Evolutionary conservation across 64 coral and sea anemone genomes (phyloP).

Genomic region (Pocillopora damicornis): DNA sequence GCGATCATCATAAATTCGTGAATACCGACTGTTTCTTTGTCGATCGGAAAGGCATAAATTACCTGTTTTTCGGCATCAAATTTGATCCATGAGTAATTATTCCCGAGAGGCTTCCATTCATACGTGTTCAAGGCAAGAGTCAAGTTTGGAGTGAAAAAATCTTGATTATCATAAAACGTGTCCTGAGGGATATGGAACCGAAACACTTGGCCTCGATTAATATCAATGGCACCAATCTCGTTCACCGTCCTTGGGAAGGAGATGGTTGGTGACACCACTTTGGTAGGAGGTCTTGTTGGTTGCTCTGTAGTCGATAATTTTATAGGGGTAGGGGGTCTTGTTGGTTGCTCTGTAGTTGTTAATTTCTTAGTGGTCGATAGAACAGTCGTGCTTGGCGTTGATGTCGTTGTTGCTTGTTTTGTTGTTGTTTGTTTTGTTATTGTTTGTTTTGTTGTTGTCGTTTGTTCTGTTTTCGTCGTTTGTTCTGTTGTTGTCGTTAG

Average conservation of each 20-base stretch:
- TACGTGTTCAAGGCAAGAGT: conserved; percentile 29
- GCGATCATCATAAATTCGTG: conserved; percentile 64
- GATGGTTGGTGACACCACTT: background rate
- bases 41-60: conserved; percentile 74
- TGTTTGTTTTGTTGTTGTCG: background rate
- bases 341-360: background rate
- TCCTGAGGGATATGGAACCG: conserved; percentile 45
- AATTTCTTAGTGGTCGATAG: background rate
- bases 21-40: conserved; percentile 5
- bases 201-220: conserved; percentile 53
- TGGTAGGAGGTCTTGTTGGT: background rate
- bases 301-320: background rate
- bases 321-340: background rate
- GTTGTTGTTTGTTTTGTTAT: background rate
- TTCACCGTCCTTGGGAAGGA: conserved; percentile 8
- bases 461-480: background rate
- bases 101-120: background rate
- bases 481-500: background rate
- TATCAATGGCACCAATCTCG: conserved; percentile 38
- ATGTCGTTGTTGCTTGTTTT: background rate
- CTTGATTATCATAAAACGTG: conserved; percentile 60
- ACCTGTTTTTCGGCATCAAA: conserved; percentile 62
- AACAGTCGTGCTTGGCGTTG: background rate
- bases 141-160: conserved; percentile 59
- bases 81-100: conserved; percentile 55